phyloP scores from a whole-genome alignment of 2,888 invertebrate species.

The Drosophila seclusa region DNA sequence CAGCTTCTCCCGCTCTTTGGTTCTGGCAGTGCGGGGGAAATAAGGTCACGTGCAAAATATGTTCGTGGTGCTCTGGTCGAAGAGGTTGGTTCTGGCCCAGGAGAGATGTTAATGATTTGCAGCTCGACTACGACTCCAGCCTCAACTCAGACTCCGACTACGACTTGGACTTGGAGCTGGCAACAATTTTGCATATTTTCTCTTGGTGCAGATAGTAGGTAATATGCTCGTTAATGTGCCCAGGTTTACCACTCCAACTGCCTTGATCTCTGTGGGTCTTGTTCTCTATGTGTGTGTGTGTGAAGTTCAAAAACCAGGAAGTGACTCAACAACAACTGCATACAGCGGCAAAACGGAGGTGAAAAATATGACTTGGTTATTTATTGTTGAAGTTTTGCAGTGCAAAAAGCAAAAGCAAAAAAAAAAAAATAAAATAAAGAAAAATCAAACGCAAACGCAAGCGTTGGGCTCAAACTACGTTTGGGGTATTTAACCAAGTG shows the following conservation, averaged over 20 bases:
- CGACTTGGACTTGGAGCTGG: constrained; percentile 14
- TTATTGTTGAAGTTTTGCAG: constrained; percentile 81
- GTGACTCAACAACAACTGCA: constrained; percentile 76
- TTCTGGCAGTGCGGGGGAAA: constrained; percentile 75
- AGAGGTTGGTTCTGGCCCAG: constrained; percentile 47
- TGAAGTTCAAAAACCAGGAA: constrained; percentile 78
- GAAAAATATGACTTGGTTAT: constrained; percentile 81
- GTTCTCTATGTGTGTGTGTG: constrained; percentile 1
- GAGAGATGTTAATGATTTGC: constrained; percentile 79
- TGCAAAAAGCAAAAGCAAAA: constrained; percentile 62
- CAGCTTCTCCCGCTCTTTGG: constrained; percentile 33
- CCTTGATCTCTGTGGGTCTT: constrained; percentile 43
- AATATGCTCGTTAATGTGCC: constrained; percentile 80
- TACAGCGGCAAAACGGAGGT: constrained; percentile 65
- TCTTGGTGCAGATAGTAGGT: constrained; percentile 70
- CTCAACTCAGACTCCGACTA: constrained; percentile 7
- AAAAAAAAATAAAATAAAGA: constrained; percentile 26
- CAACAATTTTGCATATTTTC: constrained; percentile 79
- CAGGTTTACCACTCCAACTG: constrained; percentile 53
- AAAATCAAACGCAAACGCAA: constrained; percentile 38
- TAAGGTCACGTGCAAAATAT: constrained; percentile 80
- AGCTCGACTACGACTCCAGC: constrained; percentile 40
- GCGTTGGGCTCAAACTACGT: constrained; percentile 73
- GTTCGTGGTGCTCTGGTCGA: constrained; percentile 67
- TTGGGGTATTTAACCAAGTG: constrained; percentile 78